phyloP scores from a whole-genome alignment of 2,888 invertebrate genomes.

The Orthonychiurus folsomi region DNA sequence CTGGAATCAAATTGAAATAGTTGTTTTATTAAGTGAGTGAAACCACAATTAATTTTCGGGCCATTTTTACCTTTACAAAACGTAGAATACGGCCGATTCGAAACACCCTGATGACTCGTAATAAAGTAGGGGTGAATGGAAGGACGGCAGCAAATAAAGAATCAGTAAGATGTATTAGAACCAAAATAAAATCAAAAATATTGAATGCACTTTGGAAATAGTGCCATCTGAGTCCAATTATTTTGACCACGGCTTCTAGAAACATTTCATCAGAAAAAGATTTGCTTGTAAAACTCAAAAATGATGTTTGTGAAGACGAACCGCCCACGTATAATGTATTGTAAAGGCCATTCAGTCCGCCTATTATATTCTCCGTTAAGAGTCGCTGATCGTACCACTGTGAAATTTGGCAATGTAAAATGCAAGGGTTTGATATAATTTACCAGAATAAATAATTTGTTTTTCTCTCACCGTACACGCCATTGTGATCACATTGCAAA shows the following conservation, averaged over 20 bases:
- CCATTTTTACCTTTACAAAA: slow-evolving; percentile 79
- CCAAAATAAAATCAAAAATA: slow-evolving; percentile 87
- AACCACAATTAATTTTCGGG: background rate
- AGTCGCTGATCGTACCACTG: slow-evolving; percentile 78
- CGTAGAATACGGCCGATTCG: slow-evolving; percentile 95
- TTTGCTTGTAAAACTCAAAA: too few relatives aligned
- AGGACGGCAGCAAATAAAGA: slow-evolving; percentile 55
- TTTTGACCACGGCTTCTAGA: slow-evolving; percentile 85
- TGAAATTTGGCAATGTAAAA: background rate
- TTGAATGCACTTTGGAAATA: slow-evolving; percentile 96
- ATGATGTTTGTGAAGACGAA: too few relatives aligned
- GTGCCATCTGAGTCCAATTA: slow-evolving; percentile 82
- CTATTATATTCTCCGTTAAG: slow-evolving; percentile 77
- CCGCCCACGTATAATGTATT: slow-evolving; percentile 51
- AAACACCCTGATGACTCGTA: slow-evolving; percentile 94
- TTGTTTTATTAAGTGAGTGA: slow-evolving; percentile 4
- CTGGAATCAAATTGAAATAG: slow-evolving; percentile 46
- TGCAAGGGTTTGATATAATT: too few relatives aligned
- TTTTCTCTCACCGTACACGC: slow-evolving; percentile 58
- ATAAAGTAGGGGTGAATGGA: slow-evolving; percentile 88
- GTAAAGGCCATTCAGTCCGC: slow-evolving; percentile 68
- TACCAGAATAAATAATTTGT: background rate
- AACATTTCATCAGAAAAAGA: slow-evolving; percentile 35
- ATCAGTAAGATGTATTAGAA: slow-evolving; percentile 81
- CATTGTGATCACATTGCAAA: slow-evolving; percentile 92